Base-by-base conservation (phyloP, 2,888 invertebrate genomes). In the Agriopis aurantiaria region DNA sequence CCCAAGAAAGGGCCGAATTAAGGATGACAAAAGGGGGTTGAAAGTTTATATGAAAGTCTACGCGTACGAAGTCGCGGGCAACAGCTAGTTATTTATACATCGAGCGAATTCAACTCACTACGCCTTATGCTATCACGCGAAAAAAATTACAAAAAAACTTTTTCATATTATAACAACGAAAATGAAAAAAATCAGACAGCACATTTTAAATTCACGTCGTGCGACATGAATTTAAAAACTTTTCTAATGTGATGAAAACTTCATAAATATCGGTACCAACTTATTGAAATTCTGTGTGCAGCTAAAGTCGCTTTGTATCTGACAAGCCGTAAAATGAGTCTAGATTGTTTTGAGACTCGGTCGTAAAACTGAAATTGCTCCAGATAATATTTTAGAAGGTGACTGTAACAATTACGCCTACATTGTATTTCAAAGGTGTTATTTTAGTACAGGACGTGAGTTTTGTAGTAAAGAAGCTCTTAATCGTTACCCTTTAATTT, bases 351-450 rank as follows among this genome's bases (percentile, higher is more conserved):
- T 17, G 48, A 58, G 62, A 46, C 58, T 55, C 51, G 43, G 48
- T 55, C 70, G 48, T 70, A 66, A 69, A 70, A 66, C 52, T 63
- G 58, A 9, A 58, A 66, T 62, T 45, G 69, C 65, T 53, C 11
- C 12, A 65, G 65, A 69, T 69, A 52, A 61, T 57, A 60, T 45
- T 62, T 65, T 53, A 58, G 52, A 53, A 57, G 62, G 60, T 48
- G 62, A 53, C 23, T 53, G 59, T 69, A 59, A 64, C 55, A 69
- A 55, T 57, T 57, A 62, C 41, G 17, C 1, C 11, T 61, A 51
- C 61, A 62, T 57, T 62, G 61, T 67, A 49, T 67, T 51, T 57
- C 49, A 62, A 61, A 48, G 40, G 55, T 59, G 53, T 60, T 45
- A 60, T 66, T 66, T 66, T 53, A 66, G 56, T 43, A n/a, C n/a